phyloP scores from a whole-genome alignment of 1,140 invertebrate genomes.

The Metaphire vulgaris region DNA sequence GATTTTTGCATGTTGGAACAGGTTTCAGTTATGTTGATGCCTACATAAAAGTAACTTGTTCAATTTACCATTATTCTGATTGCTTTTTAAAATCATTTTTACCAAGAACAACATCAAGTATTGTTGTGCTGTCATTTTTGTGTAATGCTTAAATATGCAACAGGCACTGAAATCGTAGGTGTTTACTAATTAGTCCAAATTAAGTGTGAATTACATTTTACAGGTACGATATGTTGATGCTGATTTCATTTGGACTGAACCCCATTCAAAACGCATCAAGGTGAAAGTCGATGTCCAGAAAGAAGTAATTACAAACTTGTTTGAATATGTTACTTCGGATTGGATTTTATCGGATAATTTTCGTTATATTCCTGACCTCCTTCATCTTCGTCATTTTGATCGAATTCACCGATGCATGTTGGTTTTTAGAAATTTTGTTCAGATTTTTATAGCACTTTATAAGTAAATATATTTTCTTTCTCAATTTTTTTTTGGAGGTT shows the following conservation, averaged over 20 bases:
- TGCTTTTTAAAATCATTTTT: neutral
- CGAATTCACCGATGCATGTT: neutral
- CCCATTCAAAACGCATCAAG: constrained; percentile 95
- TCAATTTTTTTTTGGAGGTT: neutral
- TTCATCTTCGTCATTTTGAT: neutral
- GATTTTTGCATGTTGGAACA: neutral
- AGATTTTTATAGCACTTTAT: neutral
- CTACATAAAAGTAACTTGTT: neutral
- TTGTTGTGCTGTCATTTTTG: neutral
- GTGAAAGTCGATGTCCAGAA: constrained; percentile 95
- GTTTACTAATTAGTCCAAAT: constrained; percentile 22
- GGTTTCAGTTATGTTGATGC: neutral
- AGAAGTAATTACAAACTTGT: constrained; percentile 68
- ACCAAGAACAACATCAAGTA: neutral
- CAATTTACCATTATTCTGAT: neutral
- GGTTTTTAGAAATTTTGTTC: no score
- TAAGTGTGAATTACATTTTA: no score
- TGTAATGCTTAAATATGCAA: neutral
- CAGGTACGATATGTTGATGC: constrained; percentile 76
- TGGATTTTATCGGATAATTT: no score
- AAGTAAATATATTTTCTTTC: neutral
- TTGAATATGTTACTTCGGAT: no score
- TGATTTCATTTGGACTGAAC: constrained; percentile 96
- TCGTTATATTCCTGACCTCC: neutral
- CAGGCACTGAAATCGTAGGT: neutral